A percentile compares a stretch with the other conserved stretches of the same genome.
phyloP scores from a whole-genome alignment of 2,888 invertebrate genomes.

The Chrysotoxum bicinctum region DNA sequence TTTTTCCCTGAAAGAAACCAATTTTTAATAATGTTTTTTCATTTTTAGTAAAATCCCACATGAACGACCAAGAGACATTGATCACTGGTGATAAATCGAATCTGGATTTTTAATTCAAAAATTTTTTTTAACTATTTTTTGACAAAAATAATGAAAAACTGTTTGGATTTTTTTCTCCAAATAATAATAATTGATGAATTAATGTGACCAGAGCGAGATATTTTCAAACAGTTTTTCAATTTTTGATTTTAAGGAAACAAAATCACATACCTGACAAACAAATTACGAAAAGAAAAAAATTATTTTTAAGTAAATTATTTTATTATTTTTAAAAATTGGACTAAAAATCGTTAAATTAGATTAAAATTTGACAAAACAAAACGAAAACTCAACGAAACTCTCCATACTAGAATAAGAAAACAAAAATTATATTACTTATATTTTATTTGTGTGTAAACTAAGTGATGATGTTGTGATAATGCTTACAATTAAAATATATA shows the following conservation, averaged over 20 bases:
- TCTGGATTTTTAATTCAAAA: not conserved
- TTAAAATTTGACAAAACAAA: slow-evolving; percentile 21
- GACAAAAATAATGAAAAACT: slow-evolving; percentile 58
- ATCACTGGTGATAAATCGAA: slow-evolving; percentile 79
- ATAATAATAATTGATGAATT: not conserved
- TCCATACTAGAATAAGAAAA: slow-evolving; percentile 29
- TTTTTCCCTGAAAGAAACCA: too few relatives aligned
- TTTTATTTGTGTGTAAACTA: slow-evolving; percentile 55
- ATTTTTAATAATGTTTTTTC: not conserved
- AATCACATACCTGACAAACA: slow-evolving; percentile 69
- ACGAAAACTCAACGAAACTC: slow-evolving; percentile 47
- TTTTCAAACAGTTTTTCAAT: slow-evolving; percentile 67
- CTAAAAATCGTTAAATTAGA: not conserved
- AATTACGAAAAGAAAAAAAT: slow-evolving; percentile 39
- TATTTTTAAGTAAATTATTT: slow-evolving; percentile 67
- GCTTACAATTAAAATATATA: slow-evolving; percentile 52
- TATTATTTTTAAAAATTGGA: slow-evolving; percentile 58
- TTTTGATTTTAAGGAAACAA: slow-evolving; percentile 32
- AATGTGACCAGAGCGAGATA: slow-evolving; percentile 48
- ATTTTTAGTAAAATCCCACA: slow-evolving; percentile 80
- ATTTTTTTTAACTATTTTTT: slow-evolving; percentile 11
- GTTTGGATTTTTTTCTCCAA: slow-evolving; percentile 58
- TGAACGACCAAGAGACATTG: slow-evolving; percentile 80
- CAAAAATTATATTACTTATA: slow-evolving; percentile 7
- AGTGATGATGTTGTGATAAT: slow-evolving; percentile 73